Evolutionary conservation across 2,888 invertebrate genomes (phyloP), one percentile per base, ranked within the genome.

Genomic region (Sclerodermus sp.): DNA sequence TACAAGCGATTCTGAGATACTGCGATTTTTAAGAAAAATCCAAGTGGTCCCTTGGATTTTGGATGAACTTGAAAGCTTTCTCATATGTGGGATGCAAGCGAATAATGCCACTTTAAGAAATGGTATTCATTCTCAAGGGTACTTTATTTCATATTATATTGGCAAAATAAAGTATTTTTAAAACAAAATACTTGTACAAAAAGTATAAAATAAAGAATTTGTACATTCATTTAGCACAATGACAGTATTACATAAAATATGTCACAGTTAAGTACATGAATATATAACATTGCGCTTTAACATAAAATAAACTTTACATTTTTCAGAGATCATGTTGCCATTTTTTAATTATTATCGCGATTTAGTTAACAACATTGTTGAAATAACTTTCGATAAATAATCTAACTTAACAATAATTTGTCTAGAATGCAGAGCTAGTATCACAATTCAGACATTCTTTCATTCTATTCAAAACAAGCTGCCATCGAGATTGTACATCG

Each of bases 171-270:
- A 73, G 76, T 76, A 77, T 76, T 77, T 76, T 72, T 76, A 77
- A 73, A 76, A 77, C 77, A 77, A 77, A 76, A 77, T 76, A 77
- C 76, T 74, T 57, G 56, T 62, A 63, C 62, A 65, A 66, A 70
- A 70, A 55, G 63, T 66, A 70, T 69, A 72, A 73, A 72, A 70
- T 64, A 37, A 55, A 56, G 66, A 57, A 64, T 72, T 71, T 74
- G 69, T 72, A 71, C 70, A 73, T 68, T 59, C 54, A 66, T 64
- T 54, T 67, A 66, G 61, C 64, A 67, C 64, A 58, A 55, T 53
- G 49, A 61, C 60, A 61, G 64, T 62, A 52, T 54, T 68, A 63
- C 56, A 40, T 61, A 68, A 67, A 62, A 58, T 64, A 60, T 62
- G 62, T 5, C 3, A 23, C 3, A 58, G 49, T 62, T 62, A 66